Conservation (phyloP, 2,113 vertebrate genomes). For the Periophthalmus modestus region DNA sequence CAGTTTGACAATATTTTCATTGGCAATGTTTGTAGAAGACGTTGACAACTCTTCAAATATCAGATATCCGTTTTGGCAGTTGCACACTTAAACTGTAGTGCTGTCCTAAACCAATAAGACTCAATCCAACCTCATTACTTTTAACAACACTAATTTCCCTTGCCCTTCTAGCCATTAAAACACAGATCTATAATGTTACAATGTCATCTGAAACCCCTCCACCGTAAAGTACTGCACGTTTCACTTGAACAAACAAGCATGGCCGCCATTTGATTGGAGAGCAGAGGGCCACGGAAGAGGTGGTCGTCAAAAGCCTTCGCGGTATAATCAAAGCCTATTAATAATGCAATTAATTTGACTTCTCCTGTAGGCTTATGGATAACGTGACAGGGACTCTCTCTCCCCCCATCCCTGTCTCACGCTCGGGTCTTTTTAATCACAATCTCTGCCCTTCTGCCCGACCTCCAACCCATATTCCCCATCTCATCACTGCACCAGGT, state of each 20-base stretch:
- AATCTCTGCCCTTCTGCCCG: conserved; percentile 62
- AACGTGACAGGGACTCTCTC: conserved; percentile 28
- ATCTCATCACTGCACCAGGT: conserved; percentile 37
- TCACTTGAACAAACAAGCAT: conserved; percentile 43
- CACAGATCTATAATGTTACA: background rate
- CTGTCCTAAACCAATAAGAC: too few species aligned
- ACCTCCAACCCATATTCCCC: conserved; percentile 63
- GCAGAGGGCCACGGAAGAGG: conserved; percentile 2
- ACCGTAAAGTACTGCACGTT: conserved; percentile 9
- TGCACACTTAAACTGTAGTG: too few species aligned
- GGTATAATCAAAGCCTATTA: conserved; percentile 59
- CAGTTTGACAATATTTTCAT: too few species aligned
- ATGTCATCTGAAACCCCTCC: background rate
- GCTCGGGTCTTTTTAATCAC: conserved; percentile 63
- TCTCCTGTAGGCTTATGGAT: conserved; percentile 33
- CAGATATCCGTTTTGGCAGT: too few species aligned
- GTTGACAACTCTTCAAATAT: too few species aligned
- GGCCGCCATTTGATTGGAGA: conserved; percentile 20
- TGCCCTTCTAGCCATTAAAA: background rate
- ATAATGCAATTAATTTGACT: conserved; percentile 53
- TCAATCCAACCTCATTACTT: too few species aligned
- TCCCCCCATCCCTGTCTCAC: conserved; percentile 40
- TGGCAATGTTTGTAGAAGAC: too few species aligned
- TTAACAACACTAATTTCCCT: background rate
- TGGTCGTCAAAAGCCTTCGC: conserved; percentile 34